Percentiles rank a stretch among this genome's conserved stretches.
Evolutionary conservation across 2,113 vertebrate genomes (phyloP).

Genomic region (Philantomba maxwellii): DNA sequence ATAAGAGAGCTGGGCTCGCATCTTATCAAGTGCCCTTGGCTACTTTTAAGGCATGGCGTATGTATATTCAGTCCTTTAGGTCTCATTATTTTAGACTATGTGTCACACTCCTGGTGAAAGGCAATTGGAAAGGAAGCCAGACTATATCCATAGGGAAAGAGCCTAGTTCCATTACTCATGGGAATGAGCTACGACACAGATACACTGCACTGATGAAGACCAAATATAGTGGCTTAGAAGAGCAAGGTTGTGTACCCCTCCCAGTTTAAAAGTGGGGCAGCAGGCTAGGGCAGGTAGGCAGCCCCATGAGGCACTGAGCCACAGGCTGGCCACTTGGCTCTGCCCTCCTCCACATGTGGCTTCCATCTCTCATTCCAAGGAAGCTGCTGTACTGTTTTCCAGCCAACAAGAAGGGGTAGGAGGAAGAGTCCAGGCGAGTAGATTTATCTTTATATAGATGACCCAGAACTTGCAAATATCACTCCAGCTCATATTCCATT

Average conservation of each 20-base stretch:
- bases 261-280: not conserved
- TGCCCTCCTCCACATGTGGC: not conserved
- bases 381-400: not conserved
- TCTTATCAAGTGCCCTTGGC: not conserved
- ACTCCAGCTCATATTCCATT: not conserved
- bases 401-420: not conserved
- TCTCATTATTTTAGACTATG: not conserved
- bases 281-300: not conserved
- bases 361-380: not conserved
- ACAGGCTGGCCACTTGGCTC: not conserved
- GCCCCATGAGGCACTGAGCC: not conserved
- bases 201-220: not conserved
- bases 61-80: not conserved
- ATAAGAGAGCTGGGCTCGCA: not conserved
- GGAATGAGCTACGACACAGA: not conserved
- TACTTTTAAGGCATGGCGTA: not conserved
- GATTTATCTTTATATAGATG: not conserved
- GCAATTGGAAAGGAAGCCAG: not conserved
- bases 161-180: not conserved
- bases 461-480: not conserved
- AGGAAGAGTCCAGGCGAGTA: not conserved
- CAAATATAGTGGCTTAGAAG: not conserved
- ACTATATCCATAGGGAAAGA: not conserved
- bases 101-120: not conserved
- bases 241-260: not conserved